Evolutionary conservation across 2,113 vertebrate species (phyloP).

Genomic region (Nettapus auritus): DNA sequence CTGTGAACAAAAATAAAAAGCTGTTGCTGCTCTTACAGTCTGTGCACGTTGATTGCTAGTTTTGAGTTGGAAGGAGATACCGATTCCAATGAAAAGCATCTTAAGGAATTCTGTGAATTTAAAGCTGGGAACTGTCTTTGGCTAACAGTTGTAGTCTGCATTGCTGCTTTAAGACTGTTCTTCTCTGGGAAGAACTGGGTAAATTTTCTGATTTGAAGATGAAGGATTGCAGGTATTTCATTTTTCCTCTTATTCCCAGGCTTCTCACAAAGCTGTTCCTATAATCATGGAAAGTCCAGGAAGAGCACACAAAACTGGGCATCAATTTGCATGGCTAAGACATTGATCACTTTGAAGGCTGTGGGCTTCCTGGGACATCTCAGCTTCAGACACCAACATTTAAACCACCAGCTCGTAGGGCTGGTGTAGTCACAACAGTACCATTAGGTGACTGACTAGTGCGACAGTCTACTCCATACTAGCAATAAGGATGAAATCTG

Average conservation of each 20-base stretch:
- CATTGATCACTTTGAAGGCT: neutral
- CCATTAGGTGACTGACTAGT: neutral
- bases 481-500: neutral
- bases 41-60: neutral
- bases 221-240: neutral
- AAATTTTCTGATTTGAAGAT: neutral
- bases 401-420: neutral
- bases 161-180: neutral
- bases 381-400: neutral
- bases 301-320: neutral
- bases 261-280: neutral
- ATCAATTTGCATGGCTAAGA: neutral
- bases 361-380: too few species aligned
- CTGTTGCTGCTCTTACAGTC: neutral
- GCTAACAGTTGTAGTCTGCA: neutral
- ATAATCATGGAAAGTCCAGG: neutral
- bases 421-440: neutral
- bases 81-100: neutral
- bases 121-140: neutral
- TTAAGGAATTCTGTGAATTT: neutral
- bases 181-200: neutral
- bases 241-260: neutral
- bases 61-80: neutral
- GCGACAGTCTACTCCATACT: neutral
- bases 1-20: neutral